Evolutionary conservation across 2,113 vertebrate genomes (phyloP).

Genomic region (Pteropus alecto): DNA sequence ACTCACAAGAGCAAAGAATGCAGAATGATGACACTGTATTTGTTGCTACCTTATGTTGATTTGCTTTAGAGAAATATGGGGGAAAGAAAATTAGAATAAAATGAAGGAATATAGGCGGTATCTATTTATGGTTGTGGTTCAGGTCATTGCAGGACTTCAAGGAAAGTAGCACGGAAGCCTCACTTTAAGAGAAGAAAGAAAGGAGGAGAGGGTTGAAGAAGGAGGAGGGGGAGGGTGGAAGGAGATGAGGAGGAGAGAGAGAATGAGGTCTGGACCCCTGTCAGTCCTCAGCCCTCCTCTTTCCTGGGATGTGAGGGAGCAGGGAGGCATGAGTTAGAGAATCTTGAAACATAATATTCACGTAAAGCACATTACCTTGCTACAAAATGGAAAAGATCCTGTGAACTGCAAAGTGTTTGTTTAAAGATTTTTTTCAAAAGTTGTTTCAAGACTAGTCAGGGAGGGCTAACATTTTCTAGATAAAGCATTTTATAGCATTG

Average conservation of each 20-base stretch:
- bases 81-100: not conserved
- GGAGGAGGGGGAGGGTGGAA: not conserved
- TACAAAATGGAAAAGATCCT: slow-evolving; percentile 48
- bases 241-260: not conserved
- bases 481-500: slow-evolving; percentile 64
- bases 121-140: not conserved
- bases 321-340: not conserved
- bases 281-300: not conserved
- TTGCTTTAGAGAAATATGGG: not conserved
- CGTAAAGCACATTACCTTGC: not conserved
- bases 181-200: not conserved
- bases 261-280: not conserved
- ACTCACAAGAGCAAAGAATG: not conserved
- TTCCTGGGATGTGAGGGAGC: not conserved
- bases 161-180: not conserved
- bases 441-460: slow-evolving; percentile 64
- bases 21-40: not conserved
- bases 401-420: slow-evolving; percentile 34
- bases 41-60: not conserved
- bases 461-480: slow-evolving; percentile 67
- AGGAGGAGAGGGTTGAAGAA: not conserved
- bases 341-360: not conserved
- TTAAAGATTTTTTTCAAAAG: slow-evolving; percentile 35
- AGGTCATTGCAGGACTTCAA: not conserved
- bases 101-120: not conserved